Base-by-base conservation (phyloP, 2,797 vertebrate genomes). In the Acanthurus tractus region DNA sequence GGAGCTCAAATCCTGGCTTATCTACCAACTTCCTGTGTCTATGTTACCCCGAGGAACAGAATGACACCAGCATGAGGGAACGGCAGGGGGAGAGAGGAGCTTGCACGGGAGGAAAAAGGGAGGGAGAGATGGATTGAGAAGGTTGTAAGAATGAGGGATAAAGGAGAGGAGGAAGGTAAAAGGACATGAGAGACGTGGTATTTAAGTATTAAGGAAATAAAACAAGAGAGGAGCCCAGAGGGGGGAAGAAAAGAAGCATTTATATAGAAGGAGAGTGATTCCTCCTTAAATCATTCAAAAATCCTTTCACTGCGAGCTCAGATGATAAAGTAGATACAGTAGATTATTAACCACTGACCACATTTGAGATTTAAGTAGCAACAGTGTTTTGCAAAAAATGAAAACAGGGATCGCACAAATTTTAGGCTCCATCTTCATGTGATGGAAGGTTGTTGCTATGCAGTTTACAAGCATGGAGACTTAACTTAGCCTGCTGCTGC, bases 1-100 rank as follows among this genome's bases (percentile, higher is more conserved):
- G 74, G 84, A 91, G 86, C 92, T 89, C 90, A 94, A 94, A 91
- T 94, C 91, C 93, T 90, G 92, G 93, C 85, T 95, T 94, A 94
- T 94, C 94, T 81, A 72, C 78, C 86, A 81, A 91, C 94, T 94
- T 94, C 93, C 93, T 91, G 90, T 83, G 76, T 86, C 84, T 82
- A 6, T 69, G 89, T 85, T 84, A 80, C 88, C 90, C 84, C 17
- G 80, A 86, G 82, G 85, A 91, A 82, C 85, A 84, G 90, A 89
- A 85, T 85, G 88, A 91, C 86, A 88, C 77, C 90, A 82, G 86
- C 81, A 50, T 83, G 87, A 64, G 84, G 81, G 68, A 82, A 61
- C 62, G 61, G 64, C 70, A 63, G 54, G 65, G 54, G n/a, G 58
- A 63, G 75, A 63, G 78, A 55, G 63, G 25, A 68, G 63, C 50